phyloP scores from a whole-genome alignment of 1,140 invertebrate species.

The Myzus persicae region DNA sequence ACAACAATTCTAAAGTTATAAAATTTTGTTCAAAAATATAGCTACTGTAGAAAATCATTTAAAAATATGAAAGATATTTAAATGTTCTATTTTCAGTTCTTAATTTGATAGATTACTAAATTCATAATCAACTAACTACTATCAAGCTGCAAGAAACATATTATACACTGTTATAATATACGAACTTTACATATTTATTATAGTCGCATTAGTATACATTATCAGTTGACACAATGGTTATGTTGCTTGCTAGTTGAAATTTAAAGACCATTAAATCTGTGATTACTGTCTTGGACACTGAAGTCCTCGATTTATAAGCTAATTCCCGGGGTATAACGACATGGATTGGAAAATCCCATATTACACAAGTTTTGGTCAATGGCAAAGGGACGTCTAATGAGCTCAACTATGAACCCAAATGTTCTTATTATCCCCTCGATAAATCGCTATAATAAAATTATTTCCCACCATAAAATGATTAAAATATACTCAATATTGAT shows the following conservation, averaged over 20 bases:
- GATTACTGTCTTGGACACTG: not conserved
- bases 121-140: not conserved
- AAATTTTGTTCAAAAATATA: not conserved
- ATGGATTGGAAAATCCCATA: not conserved
- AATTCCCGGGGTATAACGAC: not conserved
- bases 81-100: not conserved
- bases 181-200: not conserved
- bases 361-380: constrained; percentile 9
- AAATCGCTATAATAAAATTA: not conserved
- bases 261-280: not conserved
- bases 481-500: not conserved
- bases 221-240: not conserved
- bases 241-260: not conserved
- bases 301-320: not conserved
- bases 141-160: not conserved
- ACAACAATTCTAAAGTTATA: not conserved
- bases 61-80: no score
- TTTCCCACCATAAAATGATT: not conserved
- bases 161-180: not conserved
- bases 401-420: not conserved
- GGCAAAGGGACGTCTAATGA: not conserved
- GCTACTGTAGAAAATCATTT: not conserved
- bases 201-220: not conserved
- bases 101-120: not conserved
- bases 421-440: not conserved